These are phyloP conservation scores for Lathamus discolor DNA, from an alignment of 2,113 vertebrate genomes.

Conservation along the genomic window DNA sequence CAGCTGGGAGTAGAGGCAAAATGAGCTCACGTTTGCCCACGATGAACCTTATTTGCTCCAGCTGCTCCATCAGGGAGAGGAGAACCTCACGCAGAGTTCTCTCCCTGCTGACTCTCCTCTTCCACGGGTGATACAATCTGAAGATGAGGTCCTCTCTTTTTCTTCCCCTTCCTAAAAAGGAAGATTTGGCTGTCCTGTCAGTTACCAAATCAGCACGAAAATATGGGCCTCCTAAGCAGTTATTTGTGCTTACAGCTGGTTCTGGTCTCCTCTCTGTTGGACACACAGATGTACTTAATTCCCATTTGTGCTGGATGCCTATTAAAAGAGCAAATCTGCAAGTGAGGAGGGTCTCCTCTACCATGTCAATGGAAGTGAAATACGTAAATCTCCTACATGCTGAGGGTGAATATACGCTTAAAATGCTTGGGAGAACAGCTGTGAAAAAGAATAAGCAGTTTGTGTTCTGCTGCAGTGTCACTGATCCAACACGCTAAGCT, in stretches of 20 bases:
- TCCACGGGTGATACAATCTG: neutral
- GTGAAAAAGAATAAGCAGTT: neutral
- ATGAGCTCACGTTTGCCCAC: constrained; percentile 30
- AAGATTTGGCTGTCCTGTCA: constrained; percentile 32
- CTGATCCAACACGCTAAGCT: neutral
- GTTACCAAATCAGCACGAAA: constrained; percentile 56
- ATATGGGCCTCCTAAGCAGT: constrained; percentile 61
- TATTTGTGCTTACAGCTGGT: constrained; percentile 57
- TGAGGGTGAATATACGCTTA: neutral
- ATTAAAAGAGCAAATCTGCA: constrained; percentile 48
- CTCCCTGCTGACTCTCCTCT: constrained; percentile 25
- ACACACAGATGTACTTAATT: constrained; percentile 59
- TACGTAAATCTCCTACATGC: constrained; percentile 6
- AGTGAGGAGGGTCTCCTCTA: constrained; percentile 41
- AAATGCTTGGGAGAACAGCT: constrained; percentile 48
- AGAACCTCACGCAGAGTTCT: constrained; percentile 6
- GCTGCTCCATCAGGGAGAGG: constrained; percentile 36
- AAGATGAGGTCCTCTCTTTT: constrained; percentile 32
- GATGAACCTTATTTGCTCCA: constrained; percentile 22
- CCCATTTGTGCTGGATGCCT: constrained; percentile 53
- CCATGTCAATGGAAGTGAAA: constrained; percentile 14
- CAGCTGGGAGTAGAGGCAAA: constrained; percentile 6
- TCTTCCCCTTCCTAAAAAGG: constrained; percentile 61
- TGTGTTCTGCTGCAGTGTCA: constrained; percentile 27
- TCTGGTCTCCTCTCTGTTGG: constrained; percentile 62